Base-by-base conservation (phyloP, 2,113 vertebrate species). In the Plestiodon gilberti region DNA sequence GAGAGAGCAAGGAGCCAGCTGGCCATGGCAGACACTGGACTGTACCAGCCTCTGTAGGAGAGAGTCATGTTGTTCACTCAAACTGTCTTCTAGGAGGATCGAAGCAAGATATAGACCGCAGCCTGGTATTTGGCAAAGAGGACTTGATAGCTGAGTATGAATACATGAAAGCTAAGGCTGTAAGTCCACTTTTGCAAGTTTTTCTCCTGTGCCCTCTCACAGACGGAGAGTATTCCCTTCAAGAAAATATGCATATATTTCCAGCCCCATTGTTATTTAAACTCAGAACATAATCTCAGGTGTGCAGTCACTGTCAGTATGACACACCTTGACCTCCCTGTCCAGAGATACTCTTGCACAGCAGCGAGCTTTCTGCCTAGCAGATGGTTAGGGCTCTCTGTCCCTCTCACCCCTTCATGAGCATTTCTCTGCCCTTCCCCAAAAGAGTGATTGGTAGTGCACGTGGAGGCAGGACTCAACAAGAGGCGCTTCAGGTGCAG, bases 51-150 rank as follows among this genome's bases (percentile, higher is more conserved):
- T 69, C n/a, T 69, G 65, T 57, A 17, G 9, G 65, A 69, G 65
- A n/a, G 2, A 28, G 13, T 69, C n/a, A 15, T 69, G 65, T 69
- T 30, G 30, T 57, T 59, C 43, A 48, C 8, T 48, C 8, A 48
- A 48, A 8, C 25, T 59, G 55, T 85, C 55, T 85, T 86, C 73
- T 84, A 97, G 97, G 97, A 20, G 95, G 96, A 62, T 83, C 55
- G 71, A 93, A 93, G 67, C 70, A 83, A 84, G 93, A 93, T 38
- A 70, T 94, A 74, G 93, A 96, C 35, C 86, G 93, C 3, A 95
- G 89, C 48, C 90, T 96, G 3, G 94, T 85, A 1, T 78, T 96
- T 84, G 90, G n/a, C 69, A 97, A 95, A 92, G 94, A 96, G 67
- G 97, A 97, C 91, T 93, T 94, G 38, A 71, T 69, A 28, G 30